phyloP scores from a whole-genome alignment of 2,113 vertebrate species.

The Ovis aries region ARS-UI_Ramb_v3.0 NC_056070.1:11110001-11110500 shows the following conservation, averaged over 20 bases:
- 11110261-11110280: background rate
- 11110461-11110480: background rate
- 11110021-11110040: background rate
- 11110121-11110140: background rate
- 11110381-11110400: background rate
- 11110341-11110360: background rate
- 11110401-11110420: background rate
- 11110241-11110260: background rate
- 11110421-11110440: background rate
- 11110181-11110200: background rate
- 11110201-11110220: background rate
- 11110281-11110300: background rate
- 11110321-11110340: background rate
- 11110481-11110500: background rate
- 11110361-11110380: background rate
- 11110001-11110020: background rate
- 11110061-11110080: background rate
- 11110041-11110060: background rate
- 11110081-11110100: background rate
- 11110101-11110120: background rate
- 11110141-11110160: background rate
- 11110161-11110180: background rate
- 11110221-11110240: background rate
- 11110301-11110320: background rate
- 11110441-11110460: background rate